Evolutionary conservation across 2,888 invertebrate species (phyloP).

Genomic region (Drosophila glabriapex): DNA sequence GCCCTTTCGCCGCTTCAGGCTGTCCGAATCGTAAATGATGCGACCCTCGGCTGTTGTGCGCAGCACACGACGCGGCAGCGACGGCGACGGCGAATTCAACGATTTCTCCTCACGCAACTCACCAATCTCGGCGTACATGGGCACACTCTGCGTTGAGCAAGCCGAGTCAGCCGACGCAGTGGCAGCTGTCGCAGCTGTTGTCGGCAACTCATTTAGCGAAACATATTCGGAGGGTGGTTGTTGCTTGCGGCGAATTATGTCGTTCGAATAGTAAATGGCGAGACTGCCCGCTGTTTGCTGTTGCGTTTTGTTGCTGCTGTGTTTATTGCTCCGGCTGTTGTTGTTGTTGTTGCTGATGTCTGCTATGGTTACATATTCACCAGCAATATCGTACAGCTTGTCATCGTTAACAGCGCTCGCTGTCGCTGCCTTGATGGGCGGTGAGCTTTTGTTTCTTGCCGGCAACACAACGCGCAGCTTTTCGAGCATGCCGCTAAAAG

Average conservation of each 20-base stretch:
- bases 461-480: constrained; percentile 89
- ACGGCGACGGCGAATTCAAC: constrained; percentile 53
- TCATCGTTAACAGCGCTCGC: constrained; percentile 85
- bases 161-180: constrained; percentile 17
- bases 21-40: constrained; percentile 95
- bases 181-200: constrained; percentile 18
- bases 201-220: constrained; percentile 91
- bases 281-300: constrained; percentile 68
- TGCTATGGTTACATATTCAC: constrained; percentile 94
- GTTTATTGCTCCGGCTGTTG: constrained; percentile 86
- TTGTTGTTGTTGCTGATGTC: constrained; percentile 92
- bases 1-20: constrained; percentile 91
- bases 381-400: constrained; percentile 85
- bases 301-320: constrained; percentile 30
- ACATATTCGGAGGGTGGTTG: constrained; percentile 88
- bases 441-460: constrained; percentile 84
- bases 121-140: constrained; percentile 84
- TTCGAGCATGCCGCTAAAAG: constrained; percentile 91
- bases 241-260: constrained; percentile 86
- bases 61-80: constrained; percentile 88
- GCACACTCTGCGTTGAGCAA: constrained; percentile 60
- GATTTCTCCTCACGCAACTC: constrained; percentile 78
- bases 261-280: constrained; percentile 88
- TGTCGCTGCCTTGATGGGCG: constrained; percentile 70
- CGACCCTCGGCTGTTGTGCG: constrained; percentile 93